Base-by-base conservation (phyloP, 1,140 invertebrate species). In the Alviniconcha marisindica region DNA sequence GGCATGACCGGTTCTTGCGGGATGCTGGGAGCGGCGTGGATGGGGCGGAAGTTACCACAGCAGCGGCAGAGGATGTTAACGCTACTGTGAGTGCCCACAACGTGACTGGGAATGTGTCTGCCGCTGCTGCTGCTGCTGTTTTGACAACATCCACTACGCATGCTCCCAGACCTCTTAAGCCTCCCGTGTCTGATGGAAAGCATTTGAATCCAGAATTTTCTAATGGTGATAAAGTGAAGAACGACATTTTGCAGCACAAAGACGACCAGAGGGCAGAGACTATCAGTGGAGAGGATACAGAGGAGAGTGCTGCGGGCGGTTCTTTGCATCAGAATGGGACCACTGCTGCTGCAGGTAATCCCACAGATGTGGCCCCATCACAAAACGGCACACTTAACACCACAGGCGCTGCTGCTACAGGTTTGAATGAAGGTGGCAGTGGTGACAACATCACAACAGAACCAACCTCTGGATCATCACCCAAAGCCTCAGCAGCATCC, bases 141-240 rank as follows among this genome's bases (percentile, higher is more conserved):
- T n/a, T n/a, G n/a, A n/a, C n/a, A n/a, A n/a, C n/a, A n/a, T n/a
- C 80, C 21, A 69, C 86, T 56, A 81, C 77, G 1, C 42, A 77
- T 15, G 71, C 81, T 31, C 71, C 60, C 33, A 86, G 83, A 18
- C 81, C 81, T 40, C 74, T 42, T 36, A 84, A 87, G 77, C 78
- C 81, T 24, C 42, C 38, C 10, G 56, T 48, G 42, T 82, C 84
- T 38, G 82, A 87, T 84, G 85, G 86, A 63, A 73, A 74, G 3
- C n/a, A 33, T 66, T 82, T 84, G 21, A 66, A 77, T n/a, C 78
- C 56, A 40, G 66, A 77, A 4, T 63, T 71, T 74, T 81, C 83
- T 24, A 79, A 79, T 78, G 83, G 85, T 31, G 69, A 77, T 21
- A 81, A 73, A 21, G 14, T 63, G 12, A 84, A 87, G 71, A 15